phyloP scores from a whole-genome alignment of 2,797 vertebrate species.

The Falco peregrinus region DNA sequence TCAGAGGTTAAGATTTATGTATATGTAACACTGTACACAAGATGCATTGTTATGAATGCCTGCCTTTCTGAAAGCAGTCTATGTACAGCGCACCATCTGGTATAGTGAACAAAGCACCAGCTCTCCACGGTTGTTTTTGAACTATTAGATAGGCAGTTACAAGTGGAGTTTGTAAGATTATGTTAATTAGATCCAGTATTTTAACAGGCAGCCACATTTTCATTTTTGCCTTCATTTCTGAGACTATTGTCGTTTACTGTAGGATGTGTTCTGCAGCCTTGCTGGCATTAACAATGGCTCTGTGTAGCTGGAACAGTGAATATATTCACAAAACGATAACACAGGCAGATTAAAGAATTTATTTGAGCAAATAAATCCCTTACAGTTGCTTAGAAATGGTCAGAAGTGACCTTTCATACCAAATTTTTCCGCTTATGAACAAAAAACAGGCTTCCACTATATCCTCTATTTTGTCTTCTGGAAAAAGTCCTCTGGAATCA shows the following conservation, averaged over 20 bases:
- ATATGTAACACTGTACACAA: neutral
- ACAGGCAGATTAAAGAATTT: slow-evolving; percentile 43
- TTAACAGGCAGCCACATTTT: slow-evolving; percentile 39
- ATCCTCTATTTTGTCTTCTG: neutral
- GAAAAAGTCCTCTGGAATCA: neutral
- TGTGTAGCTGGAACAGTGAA: slow-evolving; percentile 59
- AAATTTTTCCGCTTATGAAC: slow-evolving; percentile 23
- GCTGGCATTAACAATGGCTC: slow-evolving; percentile 3
- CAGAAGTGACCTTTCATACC: slow-evolving; percentile 39
- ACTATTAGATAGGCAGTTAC: slow-evolving; percentile 1
- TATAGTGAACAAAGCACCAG: neutral
- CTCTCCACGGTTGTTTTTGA: slow-evolving; percentile 16
- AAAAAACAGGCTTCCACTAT: neutral
- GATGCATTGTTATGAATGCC: neutral
- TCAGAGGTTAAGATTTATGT: slow-evolving; percentile 27
- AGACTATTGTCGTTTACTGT: slow-evolving; percentile 13
- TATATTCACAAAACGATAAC: slow-evolving; percentile 46
- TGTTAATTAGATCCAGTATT: slow-evolving; percentile 49
- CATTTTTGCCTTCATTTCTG: slow-evolving; percentile 33
- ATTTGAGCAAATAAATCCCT: slow-evolving; percentile 41
- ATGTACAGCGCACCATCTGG: neutral
- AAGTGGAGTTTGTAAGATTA: slow-evolving; percentile 33
- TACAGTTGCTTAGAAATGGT: slow-evolving; percentile 13
- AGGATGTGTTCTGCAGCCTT: neutral
- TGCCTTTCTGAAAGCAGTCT: neutral